Evolutionary conservation across 1,140 invertebrate species (phyloP), one percentile per base, ranked within the genome.

Genomic region (Bombus terrestris): DNA sequence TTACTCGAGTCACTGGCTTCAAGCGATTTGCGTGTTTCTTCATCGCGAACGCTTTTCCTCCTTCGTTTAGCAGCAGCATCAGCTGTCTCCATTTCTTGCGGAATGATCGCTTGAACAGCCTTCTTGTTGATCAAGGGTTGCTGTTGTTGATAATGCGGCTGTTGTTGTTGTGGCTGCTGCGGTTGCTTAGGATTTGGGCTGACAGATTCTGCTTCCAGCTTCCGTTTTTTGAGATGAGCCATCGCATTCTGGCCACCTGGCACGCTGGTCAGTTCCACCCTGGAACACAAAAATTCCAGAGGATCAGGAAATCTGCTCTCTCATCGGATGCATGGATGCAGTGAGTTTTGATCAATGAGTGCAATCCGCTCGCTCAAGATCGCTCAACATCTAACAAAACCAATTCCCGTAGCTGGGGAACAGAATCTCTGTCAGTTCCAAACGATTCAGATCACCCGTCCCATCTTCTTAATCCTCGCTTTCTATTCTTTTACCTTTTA

Each of bases 181-280:
- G 86, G 90, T 90, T 94, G 94, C 89, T 95, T 95, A 86, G 93
- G 92, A 88, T 93, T 94, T 77, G 92, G 81, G 86, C 91, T 91
- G 76, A 93, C 92, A 81, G 94, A 93, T 76, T 95, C 95, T 89
- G 94, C 95, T 93, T 96, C 95, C 91, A 95, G 92, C 93, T 96
- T 96, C 90, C 96, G 94, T 90, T 96, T 96, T 94, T 96, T 96
- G 92, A 96, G 94, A 93, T 96, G 96, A 84, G 95, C 94, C 93
- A 95, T 95, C 89, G 94, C 94, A 95, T 95, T 95, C 94, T 95
- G 94, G 87, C 94, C 95, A 86, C 95, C 95, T 82, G 95, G 95
- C 87, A 95, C 95, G 92, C 94, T 95, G 93, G 95, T 95, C 87
- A 95, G 94, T 94, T 95, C 95, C 94, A 95, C 94, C 94, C 95